Evolutionary conservation across 2,113 vertebrate genomes (phyloP).

Genomic region (Fukomys damarensis): DNA sequence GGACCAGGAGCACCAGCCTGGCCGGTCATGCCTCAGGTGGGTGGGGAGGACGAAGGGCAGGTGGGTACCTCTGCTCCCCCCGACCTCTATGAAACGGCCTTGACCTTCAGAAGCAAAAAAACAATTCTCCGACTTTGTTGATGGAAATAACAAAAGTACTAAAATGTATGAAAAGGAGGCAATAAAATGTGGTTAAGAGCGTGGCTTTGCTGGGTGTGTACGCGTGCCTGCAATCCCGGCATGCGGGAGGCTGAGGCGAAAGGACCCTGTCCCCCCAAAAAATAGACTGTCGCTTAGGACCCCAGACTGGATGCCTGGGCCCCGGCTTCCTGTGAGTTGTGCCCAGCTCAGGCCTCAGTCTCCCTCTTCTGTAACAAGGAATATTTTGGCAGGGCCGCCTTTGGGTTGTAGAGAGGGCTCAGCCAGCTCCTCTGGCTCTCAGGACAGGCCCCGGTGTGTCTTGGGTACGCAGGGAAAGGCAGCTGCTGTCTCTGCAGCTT

Average conservation of each 20-base stretch:
- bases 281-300: not conserved
- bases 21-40: fast-evolving
- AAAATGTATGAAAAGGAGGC: not conserved
- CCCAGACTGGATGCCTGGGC: not conserved
- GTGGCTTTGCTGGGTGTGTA: not conserved
- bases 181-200: not conserved
- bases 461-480: not conserved
- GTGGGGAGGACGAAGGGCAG: too few relatives aligned
- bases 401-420: too few relatives aligned
- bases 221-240: not conserved
- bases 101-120: not conserved
- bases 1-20: not conserved
- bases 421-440: not conserved
- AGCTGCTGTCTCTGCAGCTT: not conserved
- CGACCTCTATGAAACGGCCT: fast-evolving
- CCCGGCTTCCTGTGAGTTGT: not conserved
- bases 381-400: not conserved
- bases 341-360: not conserved
- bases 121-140: not conserved
- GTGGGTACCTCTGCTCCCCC: not conserved
- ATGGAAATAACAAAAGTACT: not conserved
- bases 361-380: not conserved
- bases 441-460: not conserved
- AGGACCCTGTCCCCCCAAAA: not conserved
- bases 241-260: not conserved